Percentiles rank a stretch among this genome's conserved stretches.
These are phyloP conservation scores for Chrysolina haemoptera DNA, from an alignment of 2,888 invertebrate species.

Conservation along the genomic window DNA sequence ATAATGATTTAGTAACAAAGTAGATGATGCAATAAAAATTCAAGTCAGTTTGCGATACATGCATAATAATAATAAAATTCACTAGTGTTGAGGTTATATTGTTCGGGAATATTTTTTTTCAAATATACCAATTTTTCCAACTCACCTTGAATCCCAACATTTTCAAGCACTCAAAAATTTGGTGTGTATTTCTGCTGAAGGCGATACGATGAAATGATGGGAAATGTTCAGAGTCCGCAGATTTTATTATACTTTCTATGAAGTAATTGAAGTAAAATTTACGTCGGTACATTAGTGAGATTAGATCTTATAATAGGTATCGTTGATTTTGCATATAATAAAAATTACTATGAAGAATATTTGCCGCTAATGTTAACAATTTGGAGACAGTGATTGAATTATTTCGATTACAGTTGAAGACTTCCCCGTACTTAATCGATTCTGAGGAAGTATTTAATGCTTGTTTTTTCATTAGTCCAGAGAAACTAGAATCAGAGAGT, in stretches of 20 bases:
- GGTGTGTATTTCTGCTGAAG: constrained; percentile 8
- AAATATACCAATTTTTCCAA: not conserved
- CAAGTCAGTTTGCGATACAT: no score
- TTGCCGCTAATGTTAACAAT: not conserved
- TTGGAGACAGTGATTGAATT: constrained; percentile 25
- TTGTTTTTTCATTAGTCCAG: not conserved
- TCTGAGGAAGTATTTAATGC: not conserved
- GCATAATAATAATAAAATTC: no score
- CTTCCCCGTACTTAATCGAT: constrained; percentile 17
- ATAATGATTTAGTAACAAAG: no score
- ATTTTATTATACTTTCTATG: constrained; percentile 29
- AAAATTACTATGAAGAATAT: not conserved
- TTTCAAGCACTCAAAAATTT: not conserved
- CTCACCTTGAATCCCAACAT: constrained; percentile 31
- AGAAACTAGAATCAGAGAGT: not conserved
- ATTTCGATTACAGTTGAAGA: constrained; percentile 6
- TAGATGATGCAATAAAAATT: no score
- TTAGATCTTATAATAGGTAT: not conserved
- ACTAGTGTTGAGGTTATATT: no score
- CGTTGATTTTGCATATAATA: constrained; percentile 9
- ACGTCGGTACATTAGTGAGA: constrained; percentile 11
- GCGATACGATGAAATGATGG: constrained; percentile 20
- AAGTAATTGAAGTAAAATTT: constrained; percentile 22
- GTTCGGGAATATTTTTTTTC: no score
- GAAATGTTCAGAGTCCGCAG: constrained; percentile 1